phyloP scores from a whole-genome alignment of 2,888 invertebrate genomes.

The Cetonia aurata region DNA sequence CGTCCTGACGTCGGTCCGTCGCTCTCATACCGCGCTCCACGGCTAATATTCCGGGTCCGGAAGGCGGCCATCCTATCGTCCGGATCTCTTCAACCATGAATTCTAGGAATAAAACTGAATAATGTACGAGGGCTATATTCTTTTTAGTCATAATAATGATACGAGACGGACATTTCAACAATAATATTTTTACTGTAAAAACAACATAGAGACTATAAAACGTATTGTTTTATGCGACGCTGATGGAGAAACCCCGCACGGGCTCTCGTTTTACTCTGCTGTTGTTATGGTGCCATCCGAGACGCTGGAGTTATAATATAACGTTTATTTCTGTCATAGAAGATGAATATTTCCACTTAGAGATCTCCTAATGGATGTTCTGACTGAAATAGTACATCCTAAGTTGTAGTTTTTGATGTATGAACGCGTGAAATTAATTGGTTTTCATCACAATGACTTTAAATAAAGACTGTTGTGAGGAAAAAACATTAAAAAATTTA shows the following conservation, averaged over 20 bases:
- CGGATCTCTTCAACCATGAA: conserved; percentile 60
- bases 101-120: conserved; percentile 62
- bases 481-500: no score
- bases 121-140: conserved; percentile 58
- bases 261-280: neutral
- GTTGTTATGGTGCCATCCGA: conserved; percentile 11
- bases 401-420: no score
- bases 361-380: conserved; percentile 3
- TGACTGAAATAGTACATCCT: neutral
- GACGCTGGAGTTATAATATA: conserved; percentile 8
- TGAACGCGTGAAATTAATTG: no score
- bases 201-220: conserved; percentile 34
- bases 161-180: conserved; percentile 42
- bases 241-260: neutral
- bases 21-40: conserved; percentile 6
- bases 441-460: no score
- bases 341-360: conserved; percentile 26
- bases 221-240: conserved; percentile 38
- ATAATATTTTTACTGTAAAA: conserved; percentile 44
- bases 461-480: no score
- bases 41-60: conserved; percentile 57
- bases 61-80: conserved; percentile 56
- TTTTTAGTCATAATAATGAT: conserved; percentile 46
- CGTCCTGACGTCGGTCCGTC: conserved; percentile 49
- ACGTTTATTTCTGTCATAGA: conserved; percentile 20